These are phyloP conservation scores for Pseudopodoces humilis DNA, from an alignment of 2,113 vertebrate genomes.

Conservation along the genomic window DNA sequence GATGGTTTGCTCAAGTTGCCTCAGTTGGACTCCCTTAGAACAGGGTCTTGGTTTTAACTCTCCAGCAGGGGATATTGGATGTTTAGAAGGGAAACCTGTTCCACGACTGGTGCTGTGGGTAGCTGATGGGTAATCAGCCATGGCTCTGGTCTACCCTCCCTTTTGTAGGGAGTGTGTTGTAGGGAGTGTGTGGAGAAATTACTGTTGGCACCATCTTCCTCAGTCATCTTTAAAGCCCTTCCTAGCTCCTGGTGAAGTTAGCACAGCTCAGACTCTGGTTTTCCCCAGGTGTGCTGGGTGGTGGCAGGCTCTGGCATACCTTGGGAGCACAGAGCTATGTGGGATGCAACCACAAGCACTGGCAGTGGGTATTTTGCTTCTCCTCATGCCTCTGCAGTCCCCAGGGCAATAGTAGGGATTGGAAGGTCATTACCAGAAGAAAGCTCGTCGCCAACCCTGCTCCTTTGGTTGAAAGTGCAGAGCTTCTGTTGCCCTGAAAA, in stretches of 20 bases:
- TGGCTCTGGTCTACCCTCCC: background rate
- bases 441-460: background rate
- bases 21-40: background rate
- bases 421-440: background rate
- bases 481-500: background rate
- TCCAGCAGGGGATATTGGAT: background rate
- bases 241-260: background rate
- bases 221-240: background rate
- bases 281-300: background rate
- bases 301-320: background rate
- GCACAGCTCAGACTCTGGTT: background rate
- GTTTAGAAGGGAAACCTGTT: background rate
- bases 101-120: background rate
- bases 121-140: background rate
- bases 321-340: background rate
- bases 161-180: background rate
- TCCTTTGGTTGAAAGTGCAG: background rate
- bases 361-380: background rate
- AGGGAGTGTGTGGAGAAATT: background rate
- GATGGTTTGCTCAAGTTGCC: background rate
- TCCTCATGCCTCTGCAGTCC: rapidly evolving
- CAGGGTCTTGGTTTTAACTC: background rate
- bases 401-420: background rate
- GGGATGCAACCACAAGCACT: background rate
- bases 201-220: background rate